Conservation (phyloP, 2,888 invertebrate genomes). For the Drosophila paranaensis region DNA sequence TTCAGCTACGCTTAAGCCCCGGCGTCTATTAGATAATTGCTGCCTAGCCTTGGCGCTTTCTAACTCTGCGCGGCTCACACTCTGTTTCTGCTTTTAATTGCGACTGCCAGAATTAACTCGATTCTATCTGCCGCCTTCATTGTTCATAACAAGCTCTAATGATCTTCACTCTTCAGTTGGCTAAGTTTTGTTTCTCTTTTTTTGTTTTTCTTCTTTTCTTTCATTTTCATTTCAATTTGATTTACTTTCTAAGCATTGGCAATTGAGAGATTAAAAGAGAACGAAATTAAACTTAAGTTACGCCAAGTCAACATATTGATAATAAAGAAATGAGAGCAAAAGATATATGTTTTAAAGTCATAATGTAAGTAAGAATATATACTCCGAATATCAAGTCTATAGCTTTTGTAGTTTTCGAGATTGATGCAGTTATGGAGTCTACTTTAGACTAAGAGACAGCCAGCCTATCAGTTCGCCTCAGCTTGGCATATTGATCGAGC, state of each 20-base stretch:
- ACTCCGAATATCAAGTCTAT: background rate
- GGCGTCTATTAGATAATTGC: constrained; percentile 61
- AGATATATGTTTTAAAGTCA: accelerated
- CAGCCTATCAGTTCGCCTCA: no score
- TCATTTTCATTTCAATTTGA: constrained; percentile 45
- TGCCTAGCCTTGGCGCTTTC: constrained; percentile 60
- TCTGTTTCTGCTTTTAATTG: constrained; percentile 62
- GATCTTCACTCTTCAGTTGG: constrained; percentile 42
- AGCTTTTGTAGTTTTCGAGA: background rate
- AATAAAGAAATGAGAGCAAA: background rate
- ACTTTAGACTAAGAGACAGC: no score
- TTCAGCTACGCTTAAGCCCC: constrained; percentile 5
- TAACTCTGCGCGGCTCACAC: constrained; percentile 52
- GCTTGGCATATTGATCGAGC: no score
- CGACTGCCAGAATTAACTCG: constrained; percentile 48
- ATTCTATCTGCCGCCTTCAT: constrained; percentile 31
- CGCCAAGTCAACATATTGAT: no score
- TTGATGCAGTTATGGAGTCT: background rate
- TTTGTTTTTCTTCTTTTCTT: background rate
- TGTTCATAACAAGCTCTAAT: constrained; percentile 36
- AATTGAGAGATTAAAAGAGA: background rate
- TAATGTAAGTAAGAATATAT: background rate
- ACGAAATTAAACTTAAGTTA: background rate
- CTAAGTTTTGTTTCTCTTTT: no score
- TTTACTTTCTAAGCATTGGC: constrained; percentile 34